These are phyloP conservation scores for Scaptomyza reducta DNA, from an alignment of 2,888 invertebrate species.

Conservation along the genomic window DNA sequence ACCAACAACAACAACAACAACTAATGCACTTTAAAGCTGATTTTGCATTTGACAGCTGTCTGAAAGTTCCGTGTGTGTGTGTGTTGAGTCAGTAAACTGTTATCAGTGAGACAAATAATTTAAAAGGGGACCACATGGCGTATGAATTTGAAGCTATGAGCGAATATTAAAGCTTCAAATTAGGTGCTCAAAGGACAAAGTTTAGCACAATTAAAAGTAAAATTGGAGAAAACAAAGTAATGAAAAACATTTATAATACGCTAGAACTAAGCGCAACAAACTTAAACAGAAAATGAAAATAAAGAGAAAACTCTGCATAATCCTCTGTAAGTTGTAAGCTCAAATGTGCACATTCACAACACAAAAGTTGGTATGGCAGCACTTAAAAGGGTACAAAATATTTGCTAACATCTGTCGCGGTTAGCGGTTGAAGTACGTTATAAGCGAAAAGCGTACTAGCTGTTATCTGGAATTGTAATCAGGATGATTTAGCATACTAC, in stretches of 20 bases:
- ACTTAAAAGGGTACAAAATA: conserved; percentile 3
- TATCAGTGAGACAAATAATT: no score
- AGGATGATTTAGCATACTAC: conserved; percentile 42
- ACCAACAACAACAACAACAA: conserved; percentile 8
- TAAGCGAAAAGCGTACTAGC: conserved; percentile 17
- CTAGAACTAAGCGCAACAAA: no score
- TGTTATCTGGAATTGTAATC: conserved; percentile 31
- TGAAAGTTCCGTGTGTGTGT: background rate
- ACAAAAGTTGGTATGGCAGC: background rate
- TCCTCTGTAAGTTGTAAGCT: no score
- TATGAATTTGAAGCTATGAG: conserved; percentile 10
- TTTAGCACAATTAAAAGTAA: no score
- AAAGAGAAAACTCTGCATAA: no score
- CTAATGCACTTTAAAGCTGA: conserved; percentile 15
- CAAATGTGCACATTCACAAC: no score
- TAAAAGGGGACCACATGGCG: background rate
- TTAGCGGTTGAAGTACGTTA: background rate
- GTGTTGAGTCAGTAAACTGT: background rate
- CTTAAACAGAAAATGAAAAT: no score
- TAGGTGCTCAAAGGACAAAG: no score
- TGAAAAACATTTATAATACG: no score
- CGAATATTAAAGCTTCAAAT: background rate
- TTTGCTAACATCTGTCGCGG: conserved; percentile 21
- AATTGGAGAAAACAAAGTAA: no score
- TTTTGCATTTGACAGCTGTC: conserved; percentile 1